Percentiles rank a stretch among this genome's conserved stretches.
Conservation (phyloP, 2,888 invertebrate species). For the Metopia argyrocephala region DNA sequence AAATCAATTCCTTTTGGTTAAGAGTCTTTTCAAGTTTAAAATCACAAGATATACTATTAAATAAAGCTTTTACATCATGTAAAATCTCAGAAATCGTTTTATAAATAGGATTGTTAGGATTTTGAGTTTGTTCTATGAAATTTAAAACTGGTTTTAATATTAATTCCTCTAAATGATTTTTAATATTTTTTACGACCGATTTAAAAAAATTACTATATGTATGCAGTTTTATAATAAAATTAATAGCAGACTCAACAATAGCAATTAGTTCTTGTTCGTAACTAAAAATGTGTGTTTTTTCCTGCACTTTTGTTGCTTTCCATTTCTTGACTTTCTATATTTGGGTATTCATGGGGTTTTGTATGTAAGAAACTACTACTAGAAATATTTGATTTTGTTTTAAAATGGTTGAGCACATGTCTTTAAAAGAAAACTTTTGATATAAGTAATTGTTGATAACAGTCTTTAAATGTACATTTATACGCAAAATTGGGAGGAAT, state of each 20-base stretch:
- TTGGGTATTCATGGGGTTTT: neutral
- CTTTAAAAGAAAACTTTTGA: slow-evolving; percentile 4
- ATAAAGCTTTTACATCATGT: neutral
- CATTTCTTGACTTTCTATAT: neutral
- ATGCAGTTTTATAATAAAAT: neutral
- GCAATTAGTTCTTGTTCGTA: neutral
- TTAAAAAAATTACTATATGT: neutral
- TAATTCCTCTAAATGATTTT: neutral
- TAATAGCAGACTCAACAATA: neutral
- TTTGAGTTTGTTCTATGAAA: neutral
- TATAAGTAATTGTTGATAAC: slow-evolving; percentile 15
- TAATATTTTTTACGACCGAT: slow-evolving; percentile 5
- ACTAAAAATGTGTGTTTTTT: neutral
- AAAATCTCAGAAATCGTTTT: neutral
- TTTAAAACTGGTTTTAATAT: neutral
- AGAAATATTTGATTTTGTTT: neutral
- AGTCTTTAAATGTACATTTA: neutral
- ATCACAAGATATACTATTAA: neutral
- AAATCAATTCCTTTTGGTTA: neutral
- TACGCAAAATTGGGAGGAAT: neutral
- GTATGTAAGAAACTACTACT: neutral
- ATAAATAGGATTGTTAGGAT: neutral
- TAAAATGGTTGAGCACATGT: slow-evolving; percentile 15
- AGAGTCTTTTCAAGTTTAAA: neutral
- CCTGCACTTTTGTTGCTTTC: neutral